phyloP scores from a whole-genome alignment of 2,888 invertebrate species.

The Cybosia mesomella region DNA sequence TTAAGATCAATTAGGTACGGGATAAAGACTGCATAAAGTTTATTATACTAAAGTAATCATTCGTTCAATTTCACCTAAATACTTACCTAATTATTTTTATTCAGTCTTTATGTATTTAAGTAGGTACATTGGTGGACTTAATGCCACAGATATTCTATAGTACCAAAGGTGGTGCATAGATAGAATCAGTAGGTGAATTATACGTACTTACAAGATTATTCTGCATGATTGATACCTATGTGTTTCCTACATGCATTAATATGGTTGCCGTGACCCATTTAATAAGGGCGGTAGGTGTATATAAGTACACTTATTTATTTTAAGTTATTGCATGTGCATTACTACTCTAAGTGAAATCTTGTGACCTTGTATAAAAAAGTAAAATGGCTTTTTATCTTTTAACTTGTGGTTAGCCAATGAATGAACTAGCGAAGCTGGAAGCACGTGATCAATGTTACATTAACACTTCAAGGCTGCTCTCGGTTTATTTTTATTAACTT shows the following conservation, averaged over 20 bases:
- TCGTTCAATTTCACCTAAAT: neutral
- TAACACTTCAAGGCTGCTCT: conserved; percentile 33
- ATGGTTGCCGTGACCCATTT: neutral
- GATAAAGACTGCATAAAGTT: neutral
- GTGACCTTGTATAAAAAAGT: conserved; percentile 17
- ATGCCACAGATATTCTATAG: too few species aligned
- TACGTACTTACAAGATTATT: too few species aligned
- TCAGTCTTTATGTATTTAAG: too few species aligned
- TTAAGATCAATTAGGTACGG: neutral
- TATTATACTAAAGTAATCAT: neutral
- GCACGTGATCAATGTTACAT: conserved; percentile 49
- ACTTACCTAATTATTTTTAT: too few species aligned
- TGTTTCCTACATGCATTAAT: too few species aligned
- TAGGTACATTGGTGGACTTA: too few species aligned
- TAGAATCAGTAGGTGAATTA: too few species aligned
- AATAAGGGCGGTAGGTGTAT: neutral
- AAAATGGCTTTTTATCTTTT: conserved; percentile 14
- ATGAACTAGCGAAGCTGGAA: conserved; percentile 34
- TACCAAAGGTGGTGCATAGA: too few species aligned
- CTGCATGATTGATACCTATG: neutral
- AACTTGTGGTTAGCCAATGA: conserved; percentile 13
- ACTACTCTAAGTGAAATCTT: conserved; percentile 20
- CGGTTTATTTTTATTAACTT: conserved; percentile 23
- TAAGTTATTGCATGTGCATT: conserved; percentile 4
- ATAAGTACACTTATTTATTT: neutral